Evolutionary conservation across 2,113 vertebrate species (phyloP).

Genomic region (Ailurus styani): DNA sequence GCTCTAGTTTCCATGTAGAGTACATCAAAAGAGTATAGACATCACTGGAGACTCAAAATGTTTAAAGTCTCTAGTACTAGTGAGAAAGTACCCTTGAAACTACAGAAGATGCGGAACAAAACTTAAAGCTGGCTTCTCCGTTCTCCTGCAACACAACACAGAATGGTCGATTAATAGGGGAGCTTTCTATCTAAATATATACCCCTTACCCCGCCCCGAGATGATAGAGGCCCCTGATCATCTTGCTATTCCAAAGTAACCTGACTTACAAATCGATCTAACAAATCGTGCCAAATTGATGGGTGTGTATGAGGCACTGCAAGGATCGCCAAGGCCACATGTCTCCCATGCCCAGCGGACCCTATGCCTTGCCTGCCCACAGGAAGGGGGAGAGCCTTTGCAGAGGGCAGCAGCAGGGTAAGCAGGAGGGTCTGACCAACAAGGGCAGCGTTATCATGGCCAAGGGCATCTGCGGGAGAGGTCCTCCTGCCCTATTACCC

Average conservation of each 20-base stretch:
- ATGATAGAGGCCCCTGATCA: neutral
- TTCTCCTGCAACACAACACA: neutral
- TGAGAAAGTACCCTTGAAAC: constrained; percentile 51
- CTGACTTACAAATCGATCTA: neutral
- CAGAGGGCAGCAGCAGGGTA: neutral
- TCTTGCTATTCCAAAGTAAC: constrained; percentile 13
- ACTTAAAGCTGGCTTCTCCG: neutral
- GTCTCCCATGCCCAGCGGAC: neutral
- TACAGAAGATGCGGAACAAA: neutral
- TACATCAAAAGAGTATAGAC: constrained; percentile 55
- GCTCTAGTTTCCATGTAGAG: constrained; percentile 62
- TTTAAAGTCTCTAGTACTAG: constrained; percentile 17
- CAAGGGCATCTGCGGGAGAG: neutral
- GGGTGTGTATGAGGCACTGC: neutral
- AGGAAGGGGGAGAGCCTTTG: neutral
- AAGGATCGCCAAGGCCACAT: neutral
- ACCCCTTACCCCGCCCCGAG: neutral
- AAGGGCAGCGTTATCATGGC: neutral
- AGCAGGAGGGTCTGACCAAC: neutral
- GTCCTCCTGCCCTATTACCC: neutral
- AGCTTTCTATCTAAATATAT: neutral
- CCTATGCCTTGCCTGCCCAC: neutral
- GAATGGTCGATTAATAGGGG: neutral
- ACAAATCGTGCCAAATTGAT: neutral
- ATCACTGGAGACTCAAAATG: constrained; percentile 27